Evolutionary conservation across 2,113 vertebrate species (phyloP), one percentile per base, ranked within the genome.

Genomic region (Conger conger): DNA sequence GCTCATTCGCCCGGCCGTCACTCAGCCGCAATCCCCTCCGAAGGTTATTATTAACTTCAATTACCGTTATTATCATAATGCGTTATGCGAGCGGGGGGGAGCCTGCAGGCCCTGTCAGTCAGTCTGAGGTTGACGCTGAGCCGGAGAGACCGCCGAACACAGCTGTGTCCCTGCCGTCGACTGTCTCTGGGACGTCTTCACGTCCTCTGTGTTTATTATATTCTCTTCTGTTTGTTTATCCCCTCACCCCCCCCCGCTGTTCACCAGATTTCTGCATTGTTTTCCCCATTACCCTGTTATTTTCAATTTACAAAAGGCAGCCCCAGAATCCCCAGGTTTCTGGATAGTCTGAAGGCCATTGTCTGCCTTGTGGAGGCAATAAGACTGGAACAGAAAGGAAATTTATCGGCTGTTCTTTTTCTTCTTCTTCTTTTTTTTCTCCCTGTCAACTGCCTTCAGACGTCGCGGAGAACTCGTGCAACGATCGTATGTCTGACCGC

Each of bases 41-140:
- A 95, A 94, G 92, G 92, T 94, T 95, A 94, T 96, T 94, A 94
- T 94, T 93, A 94, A 92, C 94, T 93, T 87, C 91, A 93, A 95
- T 95, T 95, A 94, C 88, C 87, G 91, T 94, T 93, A 94, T 95
- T 91, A 94, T 94, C 85, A 89, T 91, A 87, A 93, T 92, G 89
- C 92, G 91, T 93, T 92, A 90, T 92, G 86, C 89, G 86, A 93
- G 92, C 91, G 92, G 90, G 92, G 92, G 90, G 92, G 9, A 11
- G 45, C 94, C 90, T 91, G 57, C n/a, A 91, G 94, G 94, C 91
- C 91, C 93, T 94, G 91, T 96, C 94, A 93, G 89, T 94, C 94
- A 92, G 89, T 38, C 82, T 83, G 60, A 36, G 88, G 53, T 78
- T 87, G 92, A 92, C 87, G 91, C 54, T 0, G 82, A 90, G 84